Base-by-base conservation (phyloP, 1,140 invertebrate genomes). In the Oreohelix idahoensis region DNA sequence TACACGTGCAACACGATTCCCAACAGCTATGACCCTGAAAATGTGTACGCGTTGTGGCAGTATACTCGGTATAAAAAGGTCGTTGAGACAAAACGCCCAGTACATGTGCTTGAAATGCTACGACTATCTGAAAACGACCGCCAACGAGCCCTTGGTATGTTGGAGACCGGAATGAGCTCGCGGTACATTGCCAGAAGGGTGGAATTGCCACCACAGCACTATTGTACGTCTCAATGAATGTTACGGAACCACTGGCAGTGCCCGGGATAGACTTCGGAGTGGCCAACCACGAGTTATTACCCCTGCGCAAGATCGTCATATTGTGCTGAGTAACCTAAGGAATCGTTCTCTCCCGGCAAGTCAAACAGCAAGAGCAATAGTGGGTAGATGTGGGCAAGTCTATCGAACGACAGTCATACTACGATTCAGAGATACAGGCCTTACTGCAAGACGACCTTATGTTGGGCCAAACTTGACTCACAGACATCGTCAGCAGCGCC, bases 361-460 rank as follows among this genome's bases (percentile, higher is more conserved):
- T 58, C 53, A 23, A 58, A 58, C 53, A 58, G 53, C 53, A 58
- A 58, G 8, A 58, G 53, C 53, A 58, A n/a, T 58, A 58, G 53
- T 58, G 53, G 53, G 26, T 58, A 58, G 53, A 58, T 20, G 23
- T 58, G 53, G 53, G 53, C 53, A 58, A 58, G 53, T 58, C 53
- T 58, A 5, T 23, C 53, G 53, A 58, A 58, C 20, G 53, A 58
- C 53, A 58, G 53, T 58, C 53, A 58, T 58, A 58, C 53, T 5
- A 23, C 53, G 53, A 58, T 20, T 58, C 53, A 58, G 53, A 58
- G 53, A 58, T 58, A 58, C 53, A 58, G 53, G 26, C 15, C 53
- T 58, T 58, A 58, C 53, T 58, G 53, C 53, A 58, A 58, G 53
- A 58, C 53, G 53, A 58, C 53, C 53, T 58, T 58, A 58, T 58